phyloP scores from a whole-genome alignment of 2,888 invertebrate genomes.

The Agriopis aurantiaria region DNA sequence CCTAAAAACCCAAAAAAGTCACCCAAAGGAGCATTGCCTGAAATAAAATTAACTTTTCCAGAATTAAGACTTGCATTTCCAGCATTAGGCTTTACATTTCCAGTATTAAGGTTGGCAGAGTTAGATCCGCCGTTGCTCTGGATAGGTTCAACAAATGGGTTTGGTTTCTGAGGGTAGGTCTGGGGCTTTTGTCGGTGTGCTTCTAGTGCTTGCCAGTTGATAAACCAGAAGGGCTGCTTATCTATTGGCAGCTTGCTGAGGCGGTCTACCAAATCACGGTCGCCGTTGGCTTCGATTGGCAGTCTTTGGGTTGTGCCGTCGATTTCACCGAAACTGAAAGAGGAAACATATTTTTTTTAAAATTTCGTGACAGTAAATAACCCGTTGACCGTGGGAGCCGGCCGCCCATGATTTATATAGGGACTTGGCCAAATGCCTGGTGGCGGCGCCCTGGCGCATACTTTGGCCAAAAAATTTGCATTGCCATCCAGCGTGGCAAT shows the following conservation, averaged over 20 bases:
- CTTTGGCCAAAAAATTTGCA: no score
- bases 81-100: conserved; percentile 17
- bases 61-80: conserved; percentile 16
- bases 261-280: conserved; percentile 87
- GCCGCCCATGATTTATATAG: no score
- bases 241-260: conserved; percentile 89
- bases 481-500: no score
- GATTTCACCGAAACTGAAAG: conserved; percentile 70
- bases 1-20: neutral
- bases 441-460: no score
- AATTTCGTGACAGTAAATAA: no score
- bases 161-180: conserved; percentile 70
- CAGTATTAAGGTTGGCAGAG: conserved; percentile 24
- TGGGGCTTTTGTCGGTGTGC: conserved; percentile 80
- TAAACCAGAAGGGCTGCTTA: conserved; percentile 90
- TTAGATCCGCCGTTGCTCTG: neutral
- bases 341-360: conserved; percentile 7
- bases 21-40: neutral
- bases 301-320: conserved; percentile 72
- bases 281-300: conserved; percentile 89
- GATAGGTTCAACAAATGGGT: conserved; percentile 55
- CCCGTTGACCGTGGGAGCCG: no score
- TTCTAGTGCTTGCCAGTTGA: conserved; percentile 90
- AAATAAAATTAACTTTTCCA: neutral
- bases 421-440: no score